Evolutionary conservation across 2,888 invertebrate genomes (phyloP).

Genomic region (Hedychridium roseum): DNA sequence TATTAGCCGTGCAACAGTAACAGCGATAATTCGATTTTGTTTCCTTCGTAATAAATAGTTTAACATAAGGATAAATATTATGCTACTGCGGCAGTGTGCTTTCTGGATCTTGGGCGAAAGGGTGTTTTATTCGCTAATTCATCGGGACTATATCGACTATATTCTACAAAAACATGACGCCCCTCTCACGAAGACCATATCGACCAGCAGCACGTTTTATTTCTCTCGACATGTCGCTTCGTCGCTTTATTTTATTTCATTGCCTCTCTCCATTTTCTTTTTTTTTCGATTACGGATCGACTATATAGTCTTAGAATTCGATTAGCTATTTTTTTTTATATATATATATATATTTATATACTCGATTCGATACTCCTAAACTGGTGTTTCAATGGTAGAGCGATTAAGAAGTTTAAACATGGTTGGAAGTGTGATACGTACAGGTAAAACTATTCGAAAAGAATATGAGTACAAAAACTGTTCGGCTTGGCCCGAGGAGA

Average conservation of each 20-base stretch:
- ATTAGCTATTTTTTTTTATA: too few relatives aligned
- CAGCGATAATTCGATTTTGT: too few relatives aligned
- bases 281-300: too few relatives aligned
- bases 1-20: constrained; percentile 58
- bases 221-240: too few relatives aligned
- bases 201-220: constrained; percentile 51
- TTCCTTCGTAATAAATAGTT: constrained; percentile 61
- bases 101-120: constrained; percentile 54
- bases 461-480: constrained; percentile 61
- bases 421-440: constrained; percentile 59
- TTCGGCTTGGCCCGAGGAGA: constrained; percentile 26
- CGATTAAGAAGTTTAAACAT: constrained; percentile 50
- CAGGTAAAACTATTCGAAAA: constrained; percentile 61
- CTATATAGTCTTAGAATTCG: too few relatives aligned
- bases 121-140: constrained; percentile 42
- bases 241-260: too few relatives aligned
- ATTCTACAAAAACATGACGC: constrained; percentile 42
- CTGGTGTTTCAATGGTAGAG: constrained; percentile 47
- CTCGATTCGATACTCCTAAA: constrained; percentile 53
- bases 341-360: constrained; percentile 54
- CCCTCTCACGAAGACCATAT: constrained; percentile 41
- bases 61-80: constrained; percentile 61
- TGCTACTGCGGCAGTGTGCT: constrained; percentile 61
- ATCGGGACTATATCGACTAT: constrained; percentile 44
- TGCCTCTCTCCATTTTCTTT: too few relatives aligned